Percentiles rank a stretch among this genome's conserved stretches.
Conservation (phyloP, 2,797 vertebrate genomes). For the Limnodromus scolopaceus region DNA sequence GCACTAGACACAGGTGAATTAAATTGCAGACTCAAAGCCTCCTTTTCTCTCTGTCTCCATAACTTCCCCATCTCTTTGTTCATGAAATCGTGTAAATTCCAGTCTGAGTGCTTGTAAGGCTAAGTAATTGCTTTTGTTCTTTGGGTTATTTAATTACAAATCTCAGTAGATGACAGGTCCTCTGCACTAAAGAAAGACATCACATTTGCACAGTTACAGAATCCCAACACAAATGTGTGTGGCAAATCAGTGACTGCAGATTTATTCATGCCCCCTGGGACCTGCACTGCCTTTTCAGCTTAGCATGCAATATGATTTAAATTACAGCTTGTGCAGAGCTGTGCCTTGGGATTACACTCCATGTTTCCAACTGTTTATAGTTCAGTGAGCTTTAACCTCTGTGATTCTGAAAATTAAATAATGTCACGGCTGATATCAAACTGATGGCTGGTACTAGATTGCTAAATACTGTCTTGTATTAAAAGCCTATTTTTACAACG, state of each 20-base stretch:
- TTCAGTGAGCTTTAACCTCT: constrained; percentile 68
- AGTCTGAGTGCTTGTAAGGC: constrained; percentile 35
- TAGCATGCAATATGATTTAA: constrained; percentile 67
- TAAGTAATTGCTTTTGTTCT: constrained; percentile 67
- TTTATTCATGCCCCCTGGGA: constrained; percentile 66
- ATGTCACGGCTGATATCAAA: constrained; percentile 58
- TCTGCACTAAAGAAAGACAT: constrained; percentile 58
- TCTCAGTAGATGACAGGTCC: constrained; percentile 55
- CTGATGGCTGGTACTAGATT: constrained; percentile 39
- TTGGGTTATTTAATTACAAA: constrained; percentile 60
- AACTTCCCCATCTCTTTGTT: constrained; percentile 49
- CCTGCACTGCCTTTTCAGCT: constrained; percentile 57
- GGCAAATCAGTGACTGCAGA: constrained; percentile 59
- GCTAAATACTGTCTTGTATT: constrained; percentile 22
- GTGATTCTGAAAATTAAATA: constrained; percentile 68
- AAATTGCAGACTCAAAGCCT: neutral
- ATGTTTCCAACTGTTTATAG: constrained; percentile 65
- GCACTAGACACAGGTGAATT: constrained; percentile 14
- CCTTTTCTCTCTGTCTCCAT: constrained; percentile 30
- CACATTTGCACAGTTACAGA: constrained; percentile 61
- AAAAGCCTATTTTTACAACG: constrained; percentile 34
- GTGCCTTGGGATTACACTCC: constrained; percentile 58
- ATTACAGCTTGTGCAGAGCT: constrained; percentile 63
- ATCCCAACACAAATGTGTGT: constrained; percentile 52
- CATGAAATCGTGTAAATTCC: constrained; percentile 25